phyloP scores from a whole-genome alignment of 1,140 invertebrate species.

The Brachionus calyciflorus region DNA sequence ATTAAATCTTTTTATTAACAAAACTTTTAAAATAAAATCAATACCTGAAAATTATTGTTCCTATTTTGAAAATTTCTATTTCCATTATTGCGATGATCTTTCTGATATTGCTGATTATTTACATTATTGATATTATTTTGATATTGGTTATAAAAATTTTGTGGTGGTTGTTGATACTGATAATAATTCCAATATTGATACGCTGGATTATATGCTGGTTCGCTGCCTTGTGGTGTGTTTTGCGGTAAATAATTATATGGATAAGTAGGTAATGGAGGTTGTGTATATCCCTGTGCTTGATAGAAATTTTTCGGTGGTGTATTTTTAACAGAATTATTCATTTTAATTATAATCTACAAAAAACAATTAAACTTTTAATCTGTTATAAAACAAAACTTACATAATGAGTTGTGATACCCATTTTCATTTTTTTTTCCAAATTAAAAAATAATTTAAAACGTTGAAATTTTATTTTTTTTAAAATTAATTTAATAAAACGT shows the following conservation, averaged over 20 bases:
- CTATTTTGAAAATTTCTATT: background rate
- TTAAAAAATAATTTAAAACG: no score
- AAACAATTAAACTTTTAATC: no score
- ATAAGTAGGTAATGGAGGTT: background rate
- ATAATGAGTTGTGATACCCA: no score
- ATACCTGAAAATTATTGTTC: constrained; percentile 1
- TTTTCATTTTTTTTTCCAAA: no score
- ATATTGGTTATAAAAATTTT: background rate
- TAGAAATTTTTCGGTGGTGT: constrained; percentile 15
- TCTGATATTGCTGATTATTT: background rate
- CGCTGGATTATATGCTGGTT: background rate
- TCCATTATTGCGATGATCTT: background rate
- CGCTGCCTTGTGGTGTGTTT: background rate
- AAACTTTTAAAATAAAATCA: no score
- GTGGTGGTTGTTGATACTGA: background rate
- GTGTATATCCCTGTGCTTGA: background rate
- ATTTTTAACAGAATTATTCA: constrained; percentile 5
- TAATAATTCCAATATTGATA: constrained; percentile 39
- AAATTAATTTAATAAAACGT: no score
- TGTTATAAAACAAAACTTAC: no score
- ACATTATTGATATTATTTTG: background rate
- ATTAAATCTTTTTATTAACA: no score
- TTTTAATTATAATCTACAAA: background rate
- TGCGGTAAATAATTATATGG: constrained; percentile 11
- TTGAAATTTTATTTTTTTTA: no score